Evolutionary conservation across 2,113 vertebrate genomes (phyloP).

Genomic region (Euleptes europaea): DNA sequence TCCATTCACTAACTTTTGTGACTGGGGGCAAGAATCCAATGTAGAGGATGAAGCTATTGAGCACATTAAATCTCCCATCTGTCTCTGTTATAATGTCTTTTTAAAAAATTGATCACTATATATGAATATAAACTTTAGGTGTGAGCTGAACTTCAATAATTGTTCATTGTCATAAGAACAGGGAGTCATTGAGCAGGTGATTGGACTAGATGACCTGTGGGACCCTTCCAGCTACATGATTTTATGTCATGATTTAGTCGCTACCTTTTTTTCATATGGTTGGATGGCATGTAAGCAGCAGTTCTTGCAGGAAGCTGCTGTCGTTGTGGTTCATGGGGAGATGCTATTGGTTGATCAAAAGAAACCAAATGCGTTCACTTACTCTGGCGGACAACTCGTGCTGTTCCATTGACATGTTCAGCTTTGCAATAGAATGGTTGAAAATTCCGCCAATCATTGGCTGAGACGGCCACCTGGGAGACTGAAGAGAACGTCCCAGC

Average conservation of each 20-base stretch:
- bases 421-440: not conserved
- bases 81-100: no score
- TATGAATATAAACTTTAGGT: no score
- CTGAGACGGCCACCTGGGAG: not conserved
- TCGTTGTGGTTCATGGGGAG: not conserved
- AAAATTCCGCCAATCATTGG: accelerated
- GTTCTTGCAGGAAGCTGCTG: not conserved
- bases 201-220: no score
- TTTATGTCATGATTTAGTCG: not conserved
- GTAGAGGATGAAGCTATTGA: not conserved
- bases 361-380: not conserved
- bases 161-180: not conserved
- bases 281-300: not conserved
- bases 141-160: not conserved
- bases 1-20: not conserved
- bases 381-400: accelerated
- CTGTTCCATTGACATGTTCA: accelerated
- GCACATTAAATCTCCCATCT: no score
- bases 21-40: not conserved
- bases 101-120: no score
- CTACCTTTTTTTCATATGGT: not conserved
- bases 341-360: not conserved
- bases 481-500: accelerated
- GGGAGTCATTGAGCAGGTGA: not conserved
- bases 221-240: no score